phyloP scores from a whole-genome alignment of 2,888 invertebrate genomes.

The Melinaea marsaeus region DNA sequence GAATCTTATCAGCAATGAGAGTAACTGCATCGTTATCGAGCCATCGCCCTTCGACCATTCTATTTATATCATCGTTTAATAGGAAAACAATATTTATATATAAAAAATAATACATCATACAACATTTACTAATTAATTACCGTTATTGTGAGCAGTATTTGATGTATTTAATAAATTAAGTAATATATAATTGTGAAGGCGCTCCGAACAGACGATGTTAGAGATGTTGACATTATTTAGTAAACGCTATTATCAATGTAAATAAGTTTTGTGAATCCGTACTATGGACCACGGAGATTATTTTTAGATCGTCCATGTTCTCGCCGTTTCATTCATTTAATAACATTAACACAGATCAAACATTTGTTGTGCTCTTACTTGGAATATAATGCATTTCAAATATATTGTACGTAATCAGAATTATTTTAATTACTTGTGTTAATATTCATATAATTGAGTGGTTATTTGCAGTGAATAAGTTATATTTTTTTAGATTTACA shows the following conservation, averaged over 20 bases:
- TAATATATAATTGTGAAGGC: too few relatives aligned
- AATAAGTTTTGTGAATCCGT: slow-evolving; percentile 68
- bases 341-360: slow-evolving; percentile 48
- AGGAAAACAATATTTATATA: too few relatives aligned
- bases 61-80: too few relatives aligned
- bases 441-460: background rate
- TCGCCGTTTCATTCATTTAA: slow-evolving; percentile 58
- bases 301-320: slow-evolving; percentile 53
- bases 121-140: too few relatives aligned
- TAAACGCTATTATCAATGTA: slow-evolving; percentile 60
- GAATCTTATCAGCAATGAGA: too few relatives aligned
- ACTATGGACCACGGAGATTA: slow-evolving; percentile 58
- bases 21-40: too few relatives aligned
- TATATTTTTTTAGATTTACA: slow-evolving; percentile 51
- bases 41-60: too few relatives aligned
- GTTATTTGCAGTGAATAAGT: slow-evolving; percentile 1
- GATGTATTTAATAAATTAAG: too few relatives aligned
- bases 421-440: background rate
- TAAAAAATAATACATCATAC: too few relatives aligned
- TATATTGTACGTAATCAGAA: slow-evolving; percentile 50
- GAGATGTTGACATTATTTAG: slow-evolving; percentile 57
- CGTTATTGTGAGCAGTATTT: too few relatives aligned
- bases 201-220: background rate
- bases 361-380: slow-evolving; percentile 50
- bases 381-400: slow-evolving; percentile 45